Conservation (phyloP, 2,888 invertebrate genomes). For the Cataglyphis rosenhaueri region DNA sequence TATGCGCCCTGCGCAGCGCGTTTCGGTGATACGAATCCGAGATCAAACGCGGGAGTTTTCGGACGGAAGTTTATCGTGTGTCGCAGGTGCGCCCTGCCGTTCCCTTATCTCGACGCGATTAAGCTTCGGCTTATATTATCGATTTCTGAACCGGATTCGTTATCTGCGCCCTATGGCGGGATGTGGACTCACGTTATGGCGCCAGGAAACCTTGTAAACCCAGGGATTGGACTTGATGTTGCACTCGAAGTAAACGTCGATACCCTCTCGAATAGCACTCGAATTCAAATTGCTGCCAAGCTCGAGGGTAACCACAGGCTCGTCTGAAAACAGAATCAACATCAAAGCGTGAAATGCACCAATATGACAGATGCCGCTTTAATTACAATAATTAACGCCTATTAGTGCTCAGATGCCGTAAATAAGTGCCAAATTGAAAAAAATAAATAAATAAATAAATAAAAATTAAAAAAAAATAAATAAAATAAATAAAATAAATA, state of each 20-base stretch:
- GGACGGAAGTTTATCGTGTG: conserved; percentile 63
- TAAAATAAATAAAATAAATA: background rate
- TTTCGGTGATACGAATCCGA: conserved; percentile 32
- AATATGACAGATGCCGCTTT: conserved; percentile 37
- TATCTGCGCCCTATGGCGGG: conserved; percentile 46
- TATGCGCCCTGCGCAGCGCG: conserved; percentile 10
- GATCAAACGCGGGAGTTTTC: conserved; percentile 66
- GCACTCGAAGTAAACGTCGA: conserved; percentile 96
- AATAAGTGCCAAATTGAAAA: background rate
- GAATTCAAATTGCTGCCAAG: conserved; percentile 94
- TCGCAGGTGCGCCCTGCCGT: conserved; percentile 66
- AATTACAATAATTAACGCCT: conserved; percentile 29
- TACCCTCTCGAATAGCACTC: conserved; percentile 93
- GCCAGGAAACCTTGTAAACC: conserved; percentile 92
- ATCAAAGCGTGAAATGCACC: conserved; percentile 34
- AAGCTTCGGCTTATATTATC: conserved; percentile 68
- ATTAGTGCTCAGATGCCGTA: background rate
- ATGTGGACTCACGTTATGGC: conserved; percentile 88
- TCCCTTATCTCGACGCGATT: conserved; percentile 67
- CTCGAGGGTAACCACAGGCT: conserved; percentile 93
- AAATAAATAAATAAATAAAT: too few species aligned
- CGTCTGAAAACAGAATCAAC: conserved; percentile 88
- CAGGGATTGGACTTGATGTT: conserved; percentile 95
- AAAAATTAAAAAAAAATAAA: too few species aligned
- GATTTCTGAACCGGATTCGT: conserved; percentile 65